Evolutionary conservation across 2,113 vertebrate species (phyloP).

Genomic region (Lynx canadensis): DNA sequence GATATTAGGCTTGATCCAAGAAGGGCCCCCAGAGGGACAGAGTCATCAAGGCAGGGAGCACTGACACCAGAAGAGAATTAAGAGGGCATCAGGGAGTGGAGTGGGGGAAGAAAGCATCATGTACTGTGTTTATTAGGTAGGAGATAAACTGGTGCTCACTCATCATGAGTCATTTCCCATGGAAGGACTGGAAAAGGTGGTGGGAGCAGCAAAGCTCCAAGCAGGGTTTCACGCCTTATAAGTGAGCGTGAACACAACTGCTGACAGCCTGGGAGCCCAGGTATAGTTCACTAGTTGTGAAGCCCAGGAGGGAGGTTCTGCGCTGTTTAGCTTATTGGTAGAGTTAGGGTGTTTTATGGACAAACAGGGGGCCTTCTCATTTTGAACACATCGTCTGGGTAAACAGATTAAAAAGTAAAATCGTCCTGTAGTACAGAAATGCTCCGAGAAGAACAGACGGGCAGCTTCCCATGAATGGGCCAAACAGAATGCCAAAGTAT

Average conservation of each 20-base stretch:
- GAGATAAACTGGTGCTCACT: neutral
- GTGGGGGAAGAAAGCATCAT: neutral
- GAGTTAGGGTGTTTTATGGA: neutral
- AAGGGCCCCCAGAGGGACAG: neutral
- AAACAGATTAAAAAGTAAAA: slow-evolving; percentile 9
- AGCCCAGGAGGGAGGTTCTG: neutral
- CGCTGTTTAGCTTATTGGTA: neutral
- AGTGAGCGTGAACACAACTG: neutral
- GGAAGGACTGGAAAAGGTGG: neutral
- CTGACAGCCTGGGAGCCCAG: no score
- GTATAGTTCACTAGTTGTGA: neutral
- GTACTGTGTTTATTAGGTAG: no score
- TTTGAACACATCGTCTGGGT: neutral
- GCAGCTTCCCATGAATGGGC: neutral
- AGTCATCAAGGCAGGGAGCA: neutral
- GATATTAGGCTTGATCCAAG: neutral
- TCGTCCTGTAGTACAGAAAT: neutral
- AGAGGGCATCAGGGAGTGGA: neutral
- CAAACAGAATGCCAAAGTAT: neutral
- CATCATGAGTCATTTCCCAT: rapidly evolving
- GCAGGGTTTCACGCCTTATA: neutral
- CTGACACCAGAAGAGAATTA: neutral
- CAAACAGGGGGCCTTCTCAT: neutral
- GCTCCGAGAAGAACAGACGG: slow-evolving; percentile 17
- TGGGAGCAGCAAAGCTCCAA: neutral